A percentile compares a stretch with the other conserved stretches of the same genome.
Conservation (phyloP, 2,113 vertebrate species). For the Hippocampus mohnikei region DNA sequence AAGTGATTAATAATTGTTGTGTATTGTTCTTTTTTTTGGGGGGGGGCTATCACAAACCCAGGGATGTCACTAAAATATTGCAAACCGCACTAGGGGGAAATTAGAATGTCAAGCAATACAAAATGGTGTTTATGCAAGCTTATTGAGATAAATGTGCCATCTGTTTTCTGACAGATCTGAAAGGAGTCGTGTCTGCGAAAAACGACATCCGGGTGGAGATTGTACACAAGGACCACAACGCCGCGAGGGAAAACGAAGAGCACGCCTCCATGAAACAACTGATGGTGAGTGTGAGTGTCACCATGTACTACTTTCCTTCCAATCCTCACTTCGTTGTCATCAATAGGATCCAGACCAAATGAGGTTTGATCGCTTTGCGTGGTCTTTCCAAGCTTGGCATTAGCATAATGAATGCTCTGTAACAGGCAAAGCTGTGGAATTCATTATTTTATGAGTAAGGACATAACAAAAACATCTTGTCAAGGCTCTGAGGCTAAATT, state of each 20-base stretch:
- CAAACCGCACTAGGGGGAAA: constrained; percentile 34
- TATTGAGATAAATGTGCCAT: constrained; percentile 35
- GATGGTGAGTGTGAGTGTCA: constrained; percentile 85
- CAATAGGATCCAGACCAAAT: background rate
- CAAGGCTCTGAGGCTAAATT: constrained; percentile 45
- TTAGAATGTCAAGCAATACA: constrained; percentile 47
- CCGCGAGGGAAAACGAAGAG: constrained; percentile 85
- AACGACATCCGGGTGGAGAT: constrained; percentile 98
- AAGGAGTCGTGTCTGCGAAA: constrained; percentile 94
- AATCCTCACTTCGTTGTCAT: background rate
- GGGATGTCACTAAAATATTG: constrained; percentile 41
- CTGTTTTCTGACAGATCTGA: constrained; percentile 80
- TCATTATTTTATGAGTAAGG: constrained; percentile 44
- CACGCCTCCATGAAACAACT: constrained; percentile 94
- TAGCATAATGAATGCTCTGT: constrained; percentile 47
- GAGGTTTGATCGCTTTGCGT: background rate
- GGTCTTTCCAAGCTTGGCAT: constrained; percentile 14
- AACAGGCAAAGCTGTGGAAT: constrained; percentile 13
- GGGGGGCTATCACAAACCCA: constrained; percentile 31
- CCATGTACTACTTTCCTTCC: constrained; percentile 33
- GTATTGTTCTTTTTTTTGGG: constrained; percentile 40
- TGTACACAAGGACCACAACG: constrained; percentile 92
- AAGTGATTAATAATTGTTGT: constrained; percentile 53
- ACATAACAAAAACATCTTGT: constrained; percentile 14
- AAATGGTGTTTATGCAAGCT: constrained; percentile 26